A percentile compares a stretch with the other conserved stretches of the same genome.
phyloP scores from a whole-genome alignment of 2,113 vertebrate species.

The Gymnorhina tibicen region DNA sequence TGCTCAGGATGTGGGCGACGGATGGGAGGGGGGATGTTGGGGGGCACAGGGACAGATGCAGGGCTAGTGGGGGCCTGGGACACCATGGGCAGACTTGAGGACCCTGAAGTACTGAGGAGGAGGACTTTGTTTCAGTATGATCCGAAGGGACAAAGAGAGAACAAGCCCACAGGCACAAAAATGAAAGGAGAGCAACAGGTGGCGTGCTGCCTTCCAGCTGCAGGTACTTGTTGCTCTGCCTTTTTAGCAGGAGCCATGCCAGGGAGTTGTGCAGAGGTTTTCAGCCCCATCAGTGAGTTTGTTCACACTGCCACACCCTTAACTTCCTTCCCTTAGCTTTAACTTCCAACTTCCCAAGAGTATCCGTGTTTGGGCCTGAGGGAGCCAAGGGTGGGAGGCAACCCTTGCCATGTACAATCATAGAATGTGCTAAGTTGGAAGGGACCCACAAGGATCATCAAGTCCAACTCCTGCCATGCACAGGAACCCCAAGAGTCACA shows the following conservation, averaged over 20 bases:
- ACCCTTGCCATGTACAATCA: neutral
- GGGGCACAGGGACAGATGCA: neutral
- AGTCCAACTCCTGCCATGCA: neutral
- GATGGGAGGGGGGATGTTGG: neutral
- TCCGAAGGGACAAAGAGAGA: neutral
- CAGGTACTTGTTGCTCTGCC: neutral
- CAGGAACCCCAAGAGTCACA: neutral
- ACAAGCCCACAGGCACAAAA: neutral
- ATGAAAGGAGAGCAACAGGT: neutral
- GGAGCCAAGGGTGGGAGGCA: neutral
- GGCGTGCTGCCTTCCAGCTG: neutral
- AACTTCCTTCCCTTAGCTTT: neutral
- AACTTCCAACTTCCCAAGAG: neutral
- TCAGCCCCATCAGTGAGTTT: neutral
- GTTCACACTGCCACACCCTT: neutral
- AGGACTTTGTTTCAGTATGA: neutral
- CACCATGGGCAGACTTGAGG: neutral
- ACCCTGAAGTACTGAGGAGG: neutral
- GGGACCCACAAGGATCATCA: neutral
- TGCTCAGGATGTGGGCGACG: slow-evolving; percentile 54
- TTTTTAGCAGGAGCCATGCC: neutral
- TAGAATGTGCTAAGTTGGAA: neutral
- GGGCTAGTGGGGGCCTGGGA: fast-evolving
- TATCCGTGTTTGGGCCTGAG: neutral
- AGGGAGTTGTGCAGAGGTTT: neutral